phyloP scores from a whole-genome alignment of 2,888 invertebrate genomes.

The Rhorus exstirpatorius region DNA sequence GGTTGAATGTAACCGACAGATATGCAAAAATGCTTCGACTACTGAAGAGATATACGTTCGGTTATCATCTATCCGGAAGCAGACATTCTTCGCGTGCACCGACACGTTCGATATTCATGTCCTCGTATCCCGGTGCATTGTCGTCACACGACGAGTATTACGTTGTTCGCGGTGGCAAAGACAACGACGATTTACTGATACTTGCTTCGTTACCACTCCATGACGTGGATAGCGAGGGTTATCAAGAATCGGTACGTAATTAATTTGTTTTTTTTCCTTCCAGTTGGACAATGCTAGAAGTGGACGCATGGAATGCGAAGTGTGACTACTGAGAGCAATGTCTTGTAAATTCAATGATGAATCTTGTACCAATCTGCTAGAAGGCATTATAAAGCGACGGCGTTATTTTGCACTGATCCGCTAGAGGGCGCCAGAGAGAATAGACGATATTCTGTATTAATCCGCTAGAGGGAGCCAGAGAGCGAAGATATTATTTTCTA shows the following conservation, averaged over 20 bases:
- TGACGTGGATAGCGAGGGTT: slow-evolving; percentile 38
- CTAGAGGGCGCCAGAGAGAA: too few relatives aligned
- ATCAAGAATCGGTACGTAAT: slow-evolving; percentile 33
- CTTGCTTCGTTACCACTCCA: slow-evolving; percentile 93
- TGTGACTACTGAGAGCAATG: too few relatives aligned
- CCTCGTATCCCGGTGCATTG: slow-evolving; percentile 94
- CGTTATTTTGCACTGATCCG: too few relatives aligned
- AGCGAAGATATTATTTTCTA: neutral
- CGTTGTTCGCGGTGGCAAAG: slow-evolving; percentile 87
- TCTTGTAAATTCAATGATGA: too few relatives aligned
- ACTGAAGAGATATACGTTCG: slow-evolving; percentile 94
- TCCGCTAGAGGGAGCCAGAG: neutral
- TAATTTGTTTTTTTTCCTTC: too few relatives aligned
- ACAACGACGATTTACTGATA: slow-evolving; percentile 87
- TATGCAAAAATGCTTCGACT: slow-evolving; percentile 94
- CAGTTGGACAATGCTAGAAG: too few relatives aligned
- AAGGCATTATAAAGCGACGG: neutral
- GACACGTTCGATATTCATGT: slow-evolving; percentile 91
- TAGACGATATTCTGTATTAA: too few relatives aligned
- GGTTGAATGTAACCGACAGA: slow-evolving; percentile 84
- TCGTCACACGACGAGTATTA: slow-evolving; percentile 95
- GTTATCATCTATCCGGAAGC: slow-evolving; percentile 89
- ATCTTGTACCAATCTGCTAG: neutral
- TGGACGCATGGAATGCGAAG: too few relatives aligned
- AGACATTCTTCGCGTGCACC: slow-evolving; percentile 87